Conservation (phyloP, 1,140 invertebrate species). For the Adelges cooleyi region DNA sequence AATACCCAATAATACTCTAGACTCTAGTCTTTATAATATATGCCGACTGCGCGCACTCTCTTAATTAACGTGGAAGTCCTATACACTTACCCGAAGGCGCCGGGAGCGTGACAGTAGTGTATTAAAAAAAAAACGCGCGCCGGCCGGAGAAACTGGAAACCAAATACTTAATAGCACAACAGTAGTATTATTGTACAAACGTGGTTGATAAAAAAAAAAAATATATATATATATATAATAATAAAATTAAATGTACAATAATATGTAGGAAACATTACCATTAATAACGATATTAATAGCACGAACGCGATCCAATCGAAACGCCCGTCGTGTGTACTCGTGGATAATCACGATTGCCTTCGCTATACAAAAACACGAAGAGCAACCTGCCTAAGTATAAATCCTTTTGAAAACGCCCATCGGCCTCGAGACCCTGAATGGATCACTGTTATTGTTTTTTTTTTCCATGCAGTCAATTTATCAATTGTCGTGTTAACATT, state of each 20-base stretch:
- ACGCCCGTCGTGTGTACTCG: background rate
- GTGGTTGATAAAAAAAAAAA: background rate
- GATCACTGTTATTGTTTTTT: no score
- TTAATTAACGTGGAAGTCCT: background rate
- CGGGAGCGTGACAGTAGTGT: background rate
- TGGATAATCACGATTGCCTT: background rate
- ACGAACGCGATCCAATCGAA: slow-evolving; percentile 1
- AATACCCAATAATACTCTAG: no score
- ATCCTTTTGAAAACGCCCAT: no score
- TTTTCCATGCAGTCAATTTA: no score
- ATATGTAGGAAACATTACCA: background rate
- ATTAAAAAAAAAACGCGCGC: no score
- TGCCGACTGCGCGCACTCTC: background rate
- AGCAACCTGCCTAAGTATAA: no score
- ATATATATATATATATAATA: no score
- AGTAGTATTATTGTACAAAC: background rate
- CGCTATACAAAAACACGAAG: no score
- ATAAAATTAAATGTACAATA: background rate
- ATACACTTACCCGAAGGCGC: background rate
- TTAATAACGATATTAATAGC: background rate
- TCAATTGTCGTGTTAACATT: no score
- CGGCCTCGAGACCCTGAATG: no score
- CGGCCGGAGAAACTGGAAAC: no score
- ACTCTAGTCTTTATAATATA: background rate
- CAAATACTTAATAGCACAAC: no score